phyloP scores from a whole-genome alignment of 2,797 vertebrate species.

The Sebastes variabilis region DNA sequence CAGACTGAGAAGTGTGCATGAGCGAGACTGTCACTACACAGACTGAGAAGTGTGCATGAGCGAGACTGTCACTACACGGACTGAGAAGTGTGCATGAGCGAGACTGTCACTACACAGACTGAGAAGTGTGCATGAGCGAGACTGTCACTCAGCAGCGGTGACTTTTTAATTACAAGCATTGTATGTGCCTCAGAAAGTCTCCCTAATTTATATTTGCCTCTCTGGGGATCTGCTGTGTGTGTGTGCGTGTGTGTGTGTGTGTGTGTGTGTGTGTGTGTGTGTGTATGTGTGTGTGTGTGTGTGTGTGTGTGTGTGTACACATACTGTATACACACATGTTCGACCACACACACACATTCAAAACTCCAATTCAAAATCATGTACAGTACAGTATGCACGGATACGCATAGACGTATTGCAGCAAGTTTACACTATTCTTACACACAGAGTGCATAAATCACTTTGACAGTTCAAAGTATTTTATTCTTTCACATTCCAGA shows the following conservation, averaged over 20 bases:
- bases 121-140: too few species aligned
- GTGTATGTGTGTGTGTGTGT: conserved; percentile 4
- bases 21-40: too few species aligned
- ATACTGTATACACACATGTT: conserved; percentile 6
- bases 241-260: not conserved
- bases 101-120: too few species aligned
- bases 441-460: not conserved
- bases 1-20: too few species aligned
- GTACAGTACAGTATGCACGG: not conserved
- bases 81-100: too few species aligned
- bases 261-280: not conserved
- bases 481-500: conserved; percentile 12
- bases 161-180: too few species aligned
- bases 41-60: too few species aligned
- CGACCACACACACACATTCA: not conserved
- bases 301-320: not conserved
- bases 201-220: too few species aligned
- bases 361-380: not conserved
- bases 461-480: conserved; percentile 6
- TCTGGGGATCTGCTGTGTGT: too few species aligned
- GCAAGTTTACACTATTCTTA: not conserved
- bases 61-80: too few species aligned
- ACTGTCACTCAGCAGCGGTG: too few species aligned
- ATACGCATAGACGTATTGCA: not conserved
- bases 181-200: too few species aligned